Conservation (phyloP, 2,113 vertebrate species). For the Catharus bicknelli region DNA sequence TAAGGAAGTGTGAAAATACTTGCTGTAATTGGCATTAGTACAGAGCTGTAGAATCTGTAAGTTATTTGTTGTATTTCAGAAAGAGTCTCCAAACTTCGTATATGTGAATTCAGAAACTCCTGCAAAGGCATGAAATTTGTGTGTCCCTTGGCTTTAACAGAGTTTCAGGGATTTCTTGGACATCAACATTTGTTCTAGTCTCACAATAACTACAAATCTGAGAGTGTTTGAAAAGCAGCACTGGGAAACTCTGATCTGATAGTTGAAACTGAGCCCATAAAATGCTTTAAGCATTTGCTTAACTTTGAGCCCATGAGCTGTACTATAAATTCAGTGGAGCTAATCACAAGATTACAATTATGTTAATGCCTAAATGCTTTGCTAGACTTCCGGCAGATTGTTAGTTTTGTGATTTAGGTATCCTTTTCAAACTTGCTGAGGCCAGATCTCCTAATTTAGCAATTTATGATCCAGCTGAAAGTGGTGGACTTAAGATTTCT, state of each 20-base stretch:
- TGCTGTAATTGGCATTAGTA: neutral
- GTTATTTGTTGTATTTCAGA: conserved; percentile 1
- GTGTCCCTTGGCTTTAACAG: neutral
- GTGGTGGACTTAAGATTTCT: neutral
- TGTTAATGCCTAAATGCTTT: neutral
- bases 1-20: neutral
- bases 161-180: neutral
- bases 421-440: neutral
- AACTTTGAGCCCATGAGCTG: neutral
- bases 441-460: neutral
- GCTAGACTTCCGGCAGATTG: neutral
- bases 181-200: neutral
- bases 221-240: neutral
- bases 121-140: neutral
- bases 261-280: neutral
- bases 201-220: neutral
- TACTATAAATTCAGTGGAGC: neutral
- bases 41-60: neutral
- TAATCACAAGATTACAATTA: neutral
- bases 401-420: neutral
- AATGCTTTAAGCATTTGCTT: neutral
- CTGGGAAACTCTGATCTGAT: neutral
- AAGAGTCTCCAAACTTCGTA: neutral
- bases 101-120: neutral
- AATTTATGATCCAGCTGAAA: neutral